Conservation (phyloP, 2,797 vertebrate species). For the Pygocentrus nattereri region DNA sequence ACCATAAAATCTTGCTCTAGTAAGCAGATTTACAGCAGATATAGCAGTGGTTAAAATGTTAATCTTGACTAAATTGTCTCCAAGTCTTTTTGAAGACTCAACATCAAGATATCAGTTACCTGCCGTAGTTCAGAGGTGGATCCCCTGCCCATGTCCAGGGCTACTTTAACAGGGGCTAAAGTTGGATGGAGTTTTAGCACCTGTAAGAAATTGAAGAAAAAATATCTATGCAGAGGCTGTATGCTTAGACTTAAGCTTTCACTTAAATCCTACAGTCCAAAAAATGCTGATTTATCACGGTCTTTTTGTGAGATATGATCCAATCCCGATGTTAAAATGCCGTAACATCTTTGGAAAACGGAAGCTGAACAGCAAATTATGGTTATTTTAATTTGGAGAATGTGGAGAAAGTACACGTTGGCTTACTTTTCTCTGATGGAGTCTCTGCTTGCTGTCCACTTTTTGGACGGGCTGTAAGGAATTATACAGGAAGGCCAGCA, state of each 20-base stretch:
- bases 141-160: conserved; percentile 87
- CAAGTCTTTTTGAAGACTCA: no score
- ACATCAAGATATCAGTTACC: conserved; percentile 69
- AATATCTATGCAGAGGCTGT: background rate
- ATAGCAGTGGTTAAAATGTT: no score
- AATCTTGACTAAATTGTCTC: no score
- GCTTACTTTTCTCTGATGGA: conserved; percentile 85
- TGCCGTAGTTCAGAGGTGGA: conserved; percentile 87
- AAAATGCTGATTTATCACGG: no score
- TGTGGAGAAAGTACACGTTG: background rate
- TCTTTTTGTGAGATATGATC: no score
- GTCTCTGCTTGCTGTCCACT: conserved; percentile 75
- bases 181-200: conserved; percentile 94
- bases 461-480: conserved; percentile 86
- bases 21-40: no score
- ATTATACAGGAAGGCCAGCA: conserved; percentile 88
- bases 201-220: conserved; percentile 69
- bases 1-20: no score
- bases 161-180: conserved; percentile 92
- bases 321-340: no score
- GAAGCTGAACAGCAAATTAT: no score
- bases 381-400: background rate
- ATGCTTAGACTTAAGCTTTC: background rate
- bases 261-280: no score
- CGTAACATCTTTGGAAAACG: no score